Evolutionary conservation across 2,113 vertebrate genomes (phyloP), one percentile per base, ranked within the genome.

Genomic region (Marmota flaviventris): DNA sequence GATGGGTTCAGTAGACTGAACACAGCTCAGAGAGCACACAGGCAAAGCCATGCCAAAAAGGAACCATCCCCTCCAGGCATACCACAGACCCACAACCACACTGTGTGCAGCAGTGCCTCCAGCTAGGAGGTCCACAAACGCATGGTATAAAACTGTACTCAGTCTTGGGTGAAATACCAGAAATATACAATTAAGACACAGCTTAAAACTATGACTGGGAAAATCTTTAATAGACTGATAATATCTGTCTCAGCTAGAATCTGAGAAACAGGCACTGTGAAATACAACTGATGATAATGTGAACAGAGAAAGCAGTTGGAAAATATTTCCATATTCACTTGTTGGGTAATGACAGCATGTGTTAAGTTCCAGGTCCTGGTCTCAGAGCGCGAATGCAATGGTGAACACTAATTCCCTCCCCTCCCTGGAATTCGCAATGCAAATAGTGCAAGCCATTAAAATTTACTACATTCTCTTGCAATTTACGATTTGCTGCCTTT

Each of bases 311-410:
- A 32, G 75, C 2, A 34, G 24, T 0, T 1, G 29, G 7, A 34
- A 53, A 48, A 37, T 1, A 12, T 7, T 51, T 24, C 1, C 3
- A 39, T 10, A 13, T 24, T 20, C 34, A 8, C 24, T 42, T 8
- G 45, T 12, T 51, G 10, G 77, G 13, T 8, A 25, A 61, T 8
- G 0, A 17, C 8, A 73, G 75, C 8, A 1, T 27, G 3, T 14
- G 42, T 24, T 34, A 29, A 1, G n/a, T n/a, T n/a, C 37, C 7
- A 18, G 45, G 69, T 10, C 6, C 61, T 82, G 2, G 11, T 53
- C 58, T 45, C 4, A 20, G 45, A 73, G 48, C 16, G 42, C 5
- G 11, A 48, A 37, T 8, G 34, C 0, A 3, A 29, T 0, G 11
- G 24, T 6, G 24, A 25, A 27, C 5, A n/a, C 27, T 32, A 32